Evolutionary conservation across 2,888 invertebrate species (phyloP).

Genomic region (Drosophila testacea): DNA sequence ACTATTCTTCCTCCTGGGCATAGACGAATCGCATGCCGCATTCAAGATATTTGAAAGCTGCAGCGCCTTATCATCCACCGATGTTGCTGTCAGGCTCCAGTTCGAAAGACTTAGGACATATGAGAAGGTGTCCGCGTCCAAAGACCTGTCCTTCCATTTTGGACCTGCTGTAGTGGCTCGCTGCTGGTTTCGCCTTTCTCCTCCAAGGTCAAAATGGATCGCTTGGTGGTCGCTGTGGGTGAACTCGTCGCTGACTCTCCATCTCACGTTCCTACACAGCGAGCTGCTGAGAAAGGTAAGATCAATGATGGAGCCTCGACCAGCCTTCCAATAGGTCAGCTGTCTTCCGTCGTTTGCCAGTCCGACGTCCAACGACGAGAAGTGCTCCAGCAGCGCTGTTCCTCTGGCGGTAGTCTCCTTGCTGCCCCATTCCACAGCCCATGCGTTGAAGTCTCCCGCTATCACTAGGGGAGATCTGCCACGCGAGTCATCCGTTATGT

Average conservation of each 20-base stretch:
- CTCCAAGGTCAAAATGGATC: not conserved
- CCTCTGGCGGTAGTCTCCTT: not conserved
- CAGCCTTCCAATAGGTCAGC: not conserved
- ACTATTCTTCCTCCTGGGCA: not conserved
- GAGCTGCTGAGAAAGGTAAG: not conserved
- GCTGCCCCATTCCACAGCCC: not conserved
- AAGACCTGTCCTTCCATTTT: not conserved
- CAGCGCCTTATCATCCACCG: not conserved
- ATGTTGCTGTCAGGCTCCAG: not conserved
- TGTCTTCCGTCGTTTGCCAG: not conserved
- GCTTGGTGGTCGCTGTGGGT: not conserved
- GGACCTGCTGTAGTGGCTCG: not conserved
- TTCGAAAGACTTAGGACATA: not conserved
- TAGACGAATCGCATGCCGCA: not conserved
- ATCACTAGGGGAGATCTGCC: not conserved
- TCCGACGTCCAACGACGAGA: not conserved
- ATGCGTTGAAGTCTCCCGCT: not conserved
- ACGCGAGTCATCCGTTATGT: not conserved
- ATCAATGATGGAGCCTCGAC: not conserved
- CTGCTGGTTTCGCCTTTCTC: not conserved
- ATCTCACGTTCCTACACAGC: not conserved
- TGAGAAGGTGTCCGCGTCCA: not conserved
- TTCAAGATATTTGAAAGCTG: not conserved
- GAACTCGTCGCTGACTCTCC: conserved; percentile 1
- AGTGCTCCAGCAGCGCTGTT: not conserved